A percentile compares a stretch with the other conserved stretches of the same genome.
Evolutionary conservation across 2,888 invertebrate species (phyloP).

Genomic region (Odiellus spinosus): DNA sequence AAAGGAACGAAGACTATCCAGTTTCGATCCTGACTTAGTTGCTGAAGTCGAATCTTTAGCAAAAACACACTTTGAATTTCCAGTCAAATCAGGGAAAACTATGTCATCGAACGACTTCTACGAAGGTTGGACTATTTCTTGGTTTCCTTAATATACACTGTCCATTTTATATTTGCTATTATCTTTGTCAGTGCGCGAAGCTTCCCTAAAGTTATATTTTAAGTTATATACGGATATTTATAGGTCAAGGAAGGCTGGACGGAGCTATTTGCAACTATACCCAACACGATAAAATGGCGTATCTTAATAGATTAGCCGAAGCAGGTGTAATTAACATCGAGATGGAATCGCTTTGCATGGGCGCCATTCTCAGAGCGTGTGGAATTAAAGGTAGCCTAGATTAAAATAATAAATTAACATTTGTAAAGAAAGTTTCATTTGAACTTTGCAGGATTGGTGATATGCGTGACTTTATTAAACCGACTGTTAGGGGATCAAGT

Average conservation of each 20-base stretch:
- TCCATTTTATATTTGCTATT: too few relatives aligned
- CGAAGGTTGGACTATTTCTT: slow-evolving; percentile 49
- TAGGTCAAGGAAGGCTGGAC: not conserved
- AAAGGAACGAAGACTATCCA: too few relatives aligned
- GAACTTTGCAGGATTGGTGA: not conserved
- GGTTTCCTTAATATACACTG: too few relatives aligned
- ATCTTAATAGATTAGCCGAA: not conserved
- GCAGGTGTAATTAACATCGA: not conserved
- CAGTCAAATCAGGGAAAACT: slow-evolving; percentile 51
- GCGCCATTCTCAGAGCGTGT: not conserved
- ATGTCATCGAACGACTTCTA: slow-evolving; percentile 97
- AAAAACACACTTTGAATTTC: too few relatives aligned
- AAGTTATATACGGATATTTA: too few relatives aligned
- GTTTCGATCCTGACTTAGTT: too few relatives aligned
- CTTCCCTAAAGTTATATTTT: too few relatives aligned
- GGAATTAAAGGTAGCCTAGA: not conserved
- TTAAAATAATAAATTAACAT: not conserved
- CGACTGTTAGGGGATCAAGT: not conserved
- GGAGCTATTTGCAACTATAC: not conserved
- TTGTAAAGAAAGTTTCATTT: not conserved
- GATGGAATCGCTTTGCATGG: not conserved
- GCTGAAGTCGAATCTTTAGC: too few relatives aligned
- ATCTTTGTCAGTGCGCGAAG: too few relatives aligned
- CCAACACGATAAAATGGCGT: not conserved
- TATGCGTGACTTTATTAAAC: not conserved